phyloP scores from a whole-genome alignment of 2,888 invertebrate genomes.

The Mongoloraphidia duomilia region DNA sequence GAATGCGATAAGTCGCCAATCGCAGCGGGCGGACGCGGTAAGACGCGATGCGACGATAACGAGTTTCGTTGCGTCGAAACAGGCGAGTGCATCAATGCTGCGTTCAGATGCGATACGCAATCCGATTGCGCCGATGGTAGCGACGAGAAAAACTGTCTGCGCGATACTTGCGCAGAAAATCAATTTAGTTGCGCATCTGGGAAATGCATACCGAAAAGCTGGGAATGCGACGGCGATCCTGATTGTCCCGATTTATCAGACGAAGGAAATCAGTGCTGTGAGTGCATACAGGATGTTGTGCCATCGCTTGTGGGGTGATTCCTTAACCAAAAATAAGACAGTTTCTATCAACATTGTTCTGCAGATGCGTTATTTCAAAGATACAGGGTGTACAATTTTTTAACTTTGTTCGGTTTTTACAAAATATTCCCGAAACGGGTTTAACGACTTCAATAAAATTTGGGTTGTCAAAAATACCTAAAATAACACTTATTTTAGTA shows the following conservation, averaged over 20 bases:
- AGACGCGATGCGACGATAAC: constrained; percentile 28
- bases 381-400: background rate
- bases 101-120: constrained; percentile 34
- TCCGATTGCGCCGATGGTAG: constrained; percentile 34
- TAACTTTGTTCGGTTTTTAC: background rate
- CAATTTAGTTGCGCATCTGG: constrained; percentile 47
- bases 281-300: constrained; percentile 14
- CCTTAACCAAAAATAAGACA: too few relatives aligned
- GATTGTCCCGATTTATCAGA: constrained; percentile 68
- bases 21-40: background rate
- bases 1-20: constrained; percentile 26
- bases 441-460: too few relatives aligned
- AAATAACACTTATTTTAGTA: too few relatives aligned
- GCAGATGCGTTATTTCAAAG: too few relatives aligned
- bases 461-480: too few relatives aligned
- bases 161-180: constrained; percentile 19
- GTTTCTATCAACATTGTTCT: too few relatives aligned
- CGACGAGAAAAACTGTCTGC: constrained; percentile 31
- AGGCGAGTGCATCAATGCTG: constrained; percentile 34
- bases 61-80: constrained; percentile 34
- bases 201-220: constrained; percentile 49
- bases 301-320: too few relatives aligned
- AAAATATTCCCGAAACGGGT: background rate
- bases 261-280: constrained; percentile 47
- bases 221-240: constrained; percentile 55